Evolutionary conservation across 2,888 invertebrate species (phyloP).

Genomic region (Epiblema foenella): DNA sequence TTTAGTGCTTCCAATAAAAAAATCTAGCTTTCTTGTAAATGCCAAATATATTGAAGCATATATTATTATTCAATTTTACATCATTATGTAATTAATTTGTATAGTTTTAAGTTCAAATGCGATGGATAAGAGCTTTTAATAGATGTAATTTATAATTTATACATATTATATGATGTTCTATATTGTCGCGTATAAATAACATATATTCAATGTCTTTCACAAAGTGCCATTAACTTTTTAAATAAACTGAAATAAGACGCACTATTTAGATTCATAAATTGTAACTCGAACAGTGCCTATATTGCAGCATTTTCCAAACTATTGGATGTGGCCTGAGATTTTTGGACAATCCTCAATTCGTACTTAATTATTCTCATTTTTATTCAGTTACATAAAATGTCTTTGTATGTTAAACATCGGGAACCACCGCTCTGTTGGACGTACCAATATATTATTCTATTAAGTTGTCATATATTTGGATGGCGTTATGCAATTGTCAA

Average conservation of each 20-base stretch:
- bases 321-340: no score
- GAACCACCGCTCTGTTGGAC: no score
- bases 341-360: no score
- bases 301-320: no score
- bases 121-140: conserved; percentile 50
- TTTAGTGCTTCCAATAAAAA: conserved; percentile 70
- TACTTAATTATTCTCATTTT: no score
- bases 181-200: conserved; percentile 43
- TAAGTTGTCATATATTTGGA: no score
- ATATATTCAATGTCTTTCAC: conserved; percentile 43
- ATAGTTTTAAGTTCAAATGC: conserved; percentile 48
- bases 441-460: no score
- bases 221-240: conserved; percentile 52
- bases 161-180: conserved; percentile 41
- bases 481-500: no score
- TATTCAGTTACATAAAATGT: no score
- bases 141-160: conserved; percentile 46
- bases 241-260: conserved; percentile 7
- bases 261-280: background rate
- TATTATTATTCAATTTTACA: conserved; percentile 44
- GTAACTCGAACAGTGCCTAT: no score
- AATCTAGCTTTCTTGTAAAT: conserved; percentile 58
- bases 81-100: conserved; percentile 50
- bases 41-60: conserved; percentile 60
- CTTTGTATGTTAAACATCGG: no score